Evolutionary conservation across 1,140 invertebrate genomes (phyloP).

Genomic region (Tetranychus cinnabarinus): DNA sequence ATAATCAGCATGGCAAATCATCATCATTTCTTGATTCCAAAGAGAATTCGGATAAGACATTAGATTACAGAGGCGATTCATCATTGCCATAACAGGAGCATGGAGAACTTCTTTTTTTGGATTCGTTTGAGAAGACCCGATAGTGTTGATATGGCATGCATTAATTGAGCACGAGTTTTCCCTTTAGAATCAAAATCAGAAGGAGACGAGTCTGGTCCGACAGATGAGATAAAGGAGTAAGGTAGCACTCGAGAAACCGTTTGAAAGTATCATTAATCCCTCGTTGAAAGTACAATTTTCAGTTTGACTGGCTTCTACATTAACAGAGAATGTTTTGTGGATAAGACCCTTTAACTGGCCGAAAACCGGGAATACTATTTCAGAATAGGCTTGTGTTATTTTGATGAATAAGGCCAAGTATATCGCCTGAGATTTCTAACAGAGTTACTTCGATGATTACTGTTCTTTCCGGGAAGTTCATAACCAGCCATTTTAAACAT

Average conservation of each 20-base stretch:
- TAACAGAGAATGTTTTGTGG: neutral
- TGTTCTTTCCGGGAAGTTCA: constrained; percentile 33
- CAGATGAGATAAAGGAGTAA: neutral
- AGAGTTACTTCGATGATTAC: constrained; percentile 35
- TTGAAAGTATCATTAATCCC: neutral
- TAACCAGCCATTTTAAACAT: constrained; percentile 50
- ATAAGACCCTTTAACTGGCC: neutral
- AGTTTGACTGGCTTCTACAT: neutral
- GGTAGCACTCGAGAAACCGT: neutral
- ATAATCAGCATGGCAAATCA: neutral
- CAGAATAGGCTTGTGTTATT: neutral
- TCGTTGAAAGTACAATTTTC: constrained; percentile 2
- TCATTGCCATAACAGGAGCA: neutral
- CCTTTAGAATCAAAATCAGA: neutral
- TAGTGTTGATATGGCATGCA: neutral
- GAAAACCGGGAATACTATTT: neutral
- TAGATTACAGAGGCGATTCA: neutral
- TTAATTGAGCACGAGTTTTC: neutral
- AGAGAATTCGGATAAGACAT: neutral
- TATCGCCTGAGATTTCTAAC: constrained; percentile 64
- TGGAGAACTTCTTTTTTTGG: neutral
- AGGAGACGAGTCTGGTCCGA: neutral
- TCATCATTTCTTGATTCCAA: constrained; percentile 1
- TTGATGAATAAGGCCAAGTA: constrained; percentile 7
- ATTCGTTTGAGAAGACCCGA: neutral